Evolutionary conservation across 2,797 vertebrate species (phyloP).

Genomic region (Smutsia temminckii): DNA sequence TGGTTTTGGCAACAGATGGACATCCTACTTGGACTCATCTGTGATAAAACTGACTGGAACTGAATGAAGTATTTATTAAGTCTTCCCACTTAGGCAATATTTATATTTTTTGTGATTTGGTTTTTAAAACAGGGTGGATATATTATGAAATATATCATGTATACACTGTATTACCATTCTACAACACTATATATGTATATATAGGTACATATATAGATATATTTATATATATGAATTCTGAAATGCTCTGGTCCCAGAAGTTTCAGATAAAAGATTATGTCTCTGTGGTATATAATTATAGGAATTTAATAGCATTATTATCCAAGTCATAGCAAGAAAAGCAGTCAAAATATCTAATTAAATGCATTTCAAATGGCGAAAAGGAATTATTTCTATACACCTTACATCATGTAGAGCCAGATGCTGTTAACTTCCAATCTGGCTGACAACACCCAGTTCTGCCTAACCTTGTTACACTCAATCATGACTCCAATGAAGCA

Average conservation of each 20-base stretch:
- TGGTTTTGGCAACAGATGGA: neutral
- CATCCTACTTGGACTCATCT: neutral
- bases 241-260: neutral
- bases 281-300: neutral
- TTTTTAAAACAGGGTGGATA: neutral
- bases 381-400: neutral
- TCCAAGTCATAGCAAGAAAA: conserved; percentile 2
- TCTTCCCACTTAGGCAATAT: neutral
- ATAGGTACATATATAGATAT: neutral
- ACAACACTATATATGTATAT: neutral
- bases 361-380: conserved; percentile 37
- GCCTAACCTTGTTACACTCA: conserved; percentile 32
- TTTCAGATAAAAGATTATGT: neutral
- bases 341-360: conserved; percentile 57
- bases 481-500: conserved; percentile 32
- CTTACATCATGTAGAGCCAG: neutral
- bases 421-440: conserved; percentile 16
- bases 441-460: neutral
- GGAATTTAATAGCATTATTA: conserved; percentile 18
- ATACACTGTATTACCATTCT: neutral
- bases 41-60: neutral
- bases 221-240: neutral
- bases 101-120: neutral
- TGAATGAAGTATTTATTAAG: neutral
- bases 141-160: neutral